Base-by-base conservation (phyloP, 2,113 vertebrate genomes). In the Phodopus roborovskii region DNA sequence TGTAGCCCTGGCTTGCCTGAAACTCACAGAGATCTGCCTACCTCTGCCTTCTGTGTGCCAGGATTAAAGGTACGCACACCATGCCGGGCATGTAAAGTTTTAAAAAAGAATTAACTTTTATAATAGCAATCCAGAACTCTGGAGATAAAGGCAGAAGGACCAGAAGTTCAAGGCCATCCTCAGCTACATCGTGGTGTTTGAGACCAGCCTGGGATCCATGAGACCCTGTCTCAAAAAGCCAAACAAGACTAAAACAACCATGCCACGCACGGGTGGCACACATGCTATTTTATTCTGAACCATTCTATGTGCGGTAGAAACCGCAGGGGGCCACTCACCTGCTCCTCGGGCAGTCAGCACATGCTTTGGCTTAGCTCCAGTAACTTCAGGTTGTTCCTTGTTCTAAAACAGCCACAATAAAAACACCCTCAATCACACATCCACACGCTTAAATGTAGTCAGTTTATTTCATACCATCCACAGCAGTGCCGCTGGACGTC, bases 321-420 rank as follows among this genome's bases (percentile, higher is more conserved):
- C 13, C 56, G 56, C 48, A 36, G 36, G 30, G 36, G 13, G 81
- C 42, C 84, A 96, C 98, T 92, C 96, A 99, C 99, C 99, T 98
- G 99, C 39, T 98, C 97, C 98, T 97, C 97, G 97, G 93, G 97
- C 96, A 89, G 95, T 98, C 91, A 97, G 88, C 0, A 42, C 95
- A 92, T 97, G 97, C 96, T 98, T 98, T 24, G 98, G 97, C 89
- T 98, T 99, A 81, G 97, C 96, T 89, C 96, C 98, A 56, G 98
- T 98, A 85, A 98, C 98, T 87, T 99, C 99, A 36, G 97, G 96
- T 89, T 97, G 98, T 94, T 99, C 99, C 97, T 98, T 99, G 96
- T 98, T 98, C 98, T 99, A 96, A 97, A 98, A 98, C 81, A 92
- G 89, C 19, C 58, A 90, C 60, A 62, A 53, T 3, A 42, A 64